These are phyloP conservation scores for Holothuria leucospilota DNA, from an alignment of 53 echinoderm and acorn worm species.

Conservation along the genomic window DNA sequence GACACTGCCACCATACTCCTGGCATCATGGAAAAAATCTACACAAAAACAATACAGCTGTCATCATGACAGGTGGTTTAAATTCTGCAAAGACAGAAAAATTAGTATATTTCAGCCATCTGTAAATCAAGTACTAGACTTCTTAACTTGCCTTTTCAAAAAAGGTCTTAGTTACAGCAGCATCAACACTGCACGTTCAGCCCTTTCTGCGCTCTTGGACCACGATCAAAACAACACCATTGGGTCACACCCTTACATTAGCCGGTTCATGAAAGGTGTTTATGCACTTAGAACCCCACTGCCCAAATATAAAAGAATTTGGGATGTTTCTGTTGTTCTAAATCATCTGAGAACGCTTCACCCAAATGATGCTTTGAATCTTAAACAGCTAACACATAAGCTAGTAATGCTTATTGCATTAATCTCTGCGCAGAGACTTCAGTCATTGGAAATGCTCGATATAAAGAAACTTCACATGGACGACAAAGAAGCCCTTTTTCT, in stretches of 20 bases:
- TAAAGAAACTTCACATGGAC: not conserved
- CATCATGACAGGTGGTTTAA: not conserved
- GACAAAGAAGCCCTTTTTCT: constrained; percentile 4
- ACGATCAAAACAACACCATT: not conserved
- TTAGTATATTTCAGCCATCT: not conserved
- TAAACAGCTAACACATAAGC: not conserved
- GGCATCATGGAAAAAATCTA: not conserved
- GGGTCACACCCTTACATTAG: too few relatives aligned
- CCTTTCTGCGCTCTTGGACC: not conserved
- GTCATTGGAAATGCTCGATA: not conserved
- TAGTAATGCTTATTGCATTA: too few relatives aligned
- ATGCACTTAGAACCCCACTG: too few relatives aligned
- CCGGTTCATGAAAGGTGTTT: too few relatives aligned
- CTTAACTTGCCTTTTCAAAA: too few relatives aligned
- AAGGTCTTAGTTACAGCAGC: not conserved
- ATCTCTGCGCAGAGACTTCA: constrained; percentile 19
- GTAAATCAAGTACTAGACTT: not conserved
- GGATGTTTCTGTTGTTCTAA: too few relatives aligned
- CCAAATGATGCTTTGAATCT: not conserved
- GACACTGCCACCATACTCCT: too few relatives aligned
- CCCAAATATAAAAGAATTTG: too few relatives aligned
- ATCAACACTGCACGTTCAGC: not conserved
- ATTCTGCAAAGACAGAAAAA: not conserved
- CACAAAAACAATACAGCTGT: not conserved
- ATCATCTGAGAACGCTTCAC: too few relatives aligned